Conservation (phyloP, 2,888 invertebrate species). For the Chloromyia formosa region DNA sequence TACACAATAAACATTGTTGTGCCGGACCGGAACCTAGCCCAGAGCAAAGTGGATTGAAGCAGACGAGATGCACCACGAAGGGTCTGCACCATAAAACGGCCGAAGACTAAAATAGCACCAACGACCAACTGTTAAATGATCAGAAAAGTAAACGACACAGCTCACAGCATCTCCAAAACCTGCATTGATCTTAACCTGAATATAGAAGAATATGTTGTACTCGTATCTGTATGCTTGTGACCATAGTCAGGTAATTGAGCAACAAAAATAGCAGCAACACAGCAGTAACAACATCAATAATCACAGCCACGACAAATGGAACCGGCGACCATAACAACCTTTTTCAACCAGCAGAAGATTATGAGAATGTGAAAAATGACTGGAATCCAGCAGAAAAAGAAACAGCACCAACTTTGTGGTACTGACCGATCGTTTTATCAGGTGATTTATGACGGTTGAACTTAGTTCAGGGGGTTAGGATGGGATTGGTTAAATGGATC, state of each 20-base stretch:
- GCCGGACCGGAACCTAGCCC: neutral
- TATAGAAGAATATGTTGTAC: neutral
- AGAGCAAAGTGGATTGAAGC: neutral
- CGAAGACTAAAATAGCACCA: constrained; percentile 22
- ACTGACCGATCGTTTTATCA: neutral
- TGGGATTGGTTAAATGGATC: neutral
- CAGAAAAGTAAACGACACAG: neutral
- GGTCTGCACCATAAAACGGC: neutral
- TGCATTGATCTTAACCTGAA: neutral
- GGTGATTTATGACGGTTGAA: constrained; percentile 20
- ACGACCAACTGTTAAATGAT: constrained; percentile 15
- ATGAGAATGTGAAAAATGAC: constrained; percentile 20
- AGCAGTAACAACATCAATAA: neutral
- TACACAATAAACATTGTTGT: constrained; percentile 1
- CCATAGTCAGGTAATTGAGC: neutral
- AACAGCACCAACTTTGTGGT: neutral
- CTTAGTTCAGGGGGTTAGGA: neutral
- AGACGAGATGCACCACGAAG: constrained; percentile 1
- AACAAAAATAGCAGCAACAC: neutral
- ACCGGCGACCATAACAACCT: neutral
- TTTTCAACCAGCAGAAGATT: constrained; percentile 5
- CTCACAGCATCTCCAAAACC: neutral
- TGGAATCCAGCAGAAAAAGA: constrained; percentile 22
- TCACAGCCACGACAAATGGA: too few species aligned
- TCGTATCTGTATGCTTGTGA: neutral